Conservation (phyloP, 1,140 invertebrate species). For the Paraescarpia echinospica region DNA sequence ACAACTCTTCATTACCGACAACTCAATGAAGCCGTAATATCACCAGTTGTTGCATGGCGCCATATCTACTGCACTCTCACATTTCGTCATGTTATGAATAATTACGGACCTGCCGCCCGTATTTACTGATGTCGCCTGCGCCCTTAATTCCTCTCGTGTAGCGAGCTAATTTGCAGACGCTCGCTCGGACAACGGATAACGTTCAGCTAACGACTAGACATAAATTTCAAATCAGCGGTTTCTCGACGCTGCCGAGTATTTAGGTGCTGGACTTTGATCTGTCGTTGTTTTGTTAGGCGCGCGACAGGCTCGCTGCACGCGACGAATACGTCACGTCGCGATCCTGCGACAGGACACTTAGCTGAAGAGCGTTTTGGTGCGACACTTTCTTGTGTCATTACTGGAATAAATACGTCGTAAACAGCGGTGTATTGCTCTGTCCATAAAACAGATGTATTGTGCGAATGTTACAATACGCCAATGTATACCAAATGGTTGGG, state of each 20-base stretch:
- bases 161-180: neutral
- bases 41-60: neutral
- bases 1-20: neutral
- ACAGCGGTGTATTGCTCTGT: neutral
- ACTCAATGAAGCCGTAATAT: neutral
- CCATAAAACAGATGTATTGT: too few species aligned
- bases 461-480: too few species aligned
- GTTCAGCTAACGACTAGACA: neutral
- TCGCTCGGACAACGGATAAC: neutral
- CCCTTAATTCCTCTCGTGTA: neutral
- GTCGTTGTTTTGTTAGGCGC: neutral
- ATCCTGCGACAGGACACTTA: neutral
- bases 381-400: neutral
- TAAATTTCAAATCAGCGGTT: slow-evolving; percentile 6
- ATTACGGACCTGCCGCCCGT: neutral
- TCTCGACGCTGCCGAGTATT: neutral
- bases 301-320: neutral
- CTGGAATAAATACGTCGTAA: neutral
- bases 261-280: neutral
- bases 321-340: neutral
- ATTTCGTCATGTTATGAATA: neutral
- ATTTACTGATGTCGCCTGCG: neutral
- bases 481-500: too few species aligned
- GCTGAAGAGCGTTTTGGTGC: neutral
- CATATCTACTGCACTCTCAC: neutral